These are phyloP conservation scores for Boulengeromyrus knoepffleri DNA, from an alignment of 2,113 vertebrate genomes.

Conservation along the genomic window DNA sequence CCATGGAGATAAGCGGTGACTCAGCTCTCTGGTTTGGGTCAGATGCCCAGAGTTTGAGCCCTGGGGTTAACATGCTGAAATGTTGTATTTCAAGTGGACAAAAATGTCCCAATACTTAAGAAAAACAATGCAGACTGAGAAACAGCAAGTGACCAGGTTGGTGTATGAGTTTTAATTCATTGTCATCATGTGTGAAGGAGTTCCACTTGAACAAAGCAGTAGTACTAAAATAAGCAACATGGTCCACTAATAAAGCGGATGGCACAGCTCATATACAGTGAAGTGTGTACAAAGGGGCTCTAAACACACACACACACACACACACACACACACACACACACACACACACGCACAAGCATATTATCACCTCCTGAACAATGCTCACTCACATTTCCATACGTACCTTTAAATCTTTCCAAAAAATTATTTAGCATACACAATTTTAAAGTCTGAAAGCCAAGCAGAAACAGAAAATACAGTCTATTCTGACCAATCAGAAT, in stretches of 20 bases:
- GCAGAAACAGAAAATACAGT: background rate
- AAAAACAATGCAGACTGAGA: constrained; percentile 8
- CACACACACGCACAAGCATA: background rate
- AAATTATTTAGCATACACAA: background rate
- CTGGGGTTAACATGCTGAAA: background rate
- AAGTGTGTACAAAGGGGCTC: background rate
- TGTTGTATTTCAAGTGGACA: background rate
- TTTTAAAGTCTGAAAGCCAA: background rate
- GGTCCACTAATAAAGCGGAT: background rate
- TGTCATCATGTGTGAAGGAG: constrained; percentile 39
- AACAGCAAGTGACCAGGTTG: background rate
- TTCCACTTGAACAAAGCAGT: background rate
- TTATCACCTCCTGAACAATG: background rate
- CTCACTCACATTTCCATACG: background rate
- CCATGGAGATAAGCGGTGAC: constrained; percentile 44
- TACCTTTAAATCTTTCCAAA: background rate
- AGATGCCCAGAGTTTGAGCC: background rate
- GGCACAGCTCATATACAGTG: constrained; percentile 7
- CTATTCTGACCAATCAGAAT: background rate
- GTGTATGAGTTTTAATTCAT: constrained; percentile 45
- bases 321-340: background rate
- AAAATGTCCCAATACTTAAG: background rate
- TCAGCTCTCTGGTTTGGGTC: constrained; percentile 16
- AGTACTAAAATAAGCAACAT: constrained; percentile 9
- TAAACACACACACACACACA: background rate